These are phyloP conservation scores for Azemiops feae DNA, from an alignment of 2,113 vertebrate species.

Conservation along the genomic window DNA sequence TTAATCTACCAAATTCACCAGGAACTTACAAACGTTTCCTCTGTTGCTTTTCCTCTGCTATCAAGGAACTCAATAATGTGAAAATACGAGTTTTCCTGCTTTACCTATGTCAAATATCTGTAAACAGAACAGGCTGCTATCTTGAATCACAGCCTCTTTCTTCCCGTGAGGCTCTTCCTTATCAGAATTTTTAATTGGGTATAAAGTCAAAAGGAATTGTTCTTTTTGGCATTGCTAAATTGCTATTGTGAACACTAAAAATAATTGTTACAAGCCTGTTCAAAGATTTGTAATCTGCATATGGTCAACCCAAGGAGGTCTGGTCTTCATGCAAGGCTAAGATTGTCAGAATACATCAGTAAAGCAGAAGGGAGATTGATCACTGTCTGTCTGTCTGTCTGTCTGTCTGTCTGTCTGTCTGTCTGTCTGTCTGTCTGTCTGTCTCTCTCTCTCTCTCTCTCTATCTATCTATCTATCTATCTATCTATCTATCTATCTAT, in stretches of 20 bases:
- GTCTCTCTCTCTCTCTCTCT: not conserved
- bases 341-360: not conserved
- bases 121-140: conserved; percentile 11
- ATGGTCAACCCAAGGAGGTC: not conserved
- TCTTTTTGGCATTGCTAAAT: not conserved
- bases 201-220: not conserved
- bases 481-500: not conserved
- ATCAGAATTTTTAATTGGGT: not conserved
- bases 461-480: no score
- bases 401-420: not conserved
- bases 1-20: conserved; percentile 32
- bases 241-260: not conserved
- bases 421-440: not conserved
- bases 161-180: not conserved
- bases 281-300: not conserved
- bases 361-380: not conserved
- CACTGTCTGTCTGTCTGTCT: not conserved
- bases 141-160: conserved; percentile 2
- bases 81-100: not conserved
- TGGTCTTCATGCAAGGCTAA: not conserved
- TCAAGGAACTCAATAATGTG: conserved; percentile 21
- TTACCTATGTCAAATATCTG: conserved; percentile 12
- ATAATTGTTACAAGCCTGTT: not conserved
- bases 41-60: conserved; percentile 10
- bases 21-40: conserved; percentile 18